Percentiles rank a stretch among this genome's conserved stretches.
Evolutionary conservation across 1,140 invertebrate species (phyloP).

Genomic region (Apis cerana): DNA sequence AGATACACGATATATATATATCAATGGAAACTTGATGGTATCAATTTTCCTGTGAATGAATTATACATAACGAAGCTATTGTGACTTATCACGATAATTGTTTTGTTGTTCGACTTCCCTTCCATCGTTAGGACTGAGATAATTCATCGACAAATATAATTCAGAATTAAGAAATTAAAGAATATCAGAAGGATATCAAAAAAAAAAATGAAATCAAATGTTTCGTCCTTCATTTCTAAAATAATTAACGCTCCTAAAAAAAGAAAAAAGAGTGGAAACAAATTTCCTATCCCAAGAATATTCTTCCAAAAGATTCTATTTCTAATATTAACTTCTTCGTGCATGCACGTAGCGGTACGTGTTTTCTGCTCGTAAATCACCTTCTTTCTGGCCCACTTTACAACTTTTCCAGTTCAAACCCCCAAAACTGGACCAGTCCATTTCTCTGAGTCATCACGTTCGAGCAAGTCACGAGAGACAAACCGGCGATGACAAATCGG

Average conservation of each 20-base stretch:
- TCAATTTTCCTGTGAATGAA: neutral
- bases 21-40: neutral
- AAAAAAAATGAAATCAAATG: too few relatives aligned
- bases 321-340: neutral
- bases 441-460: neutral
- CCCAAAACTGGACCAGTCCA: neutral
- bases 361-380: neutral
- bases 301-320: neutral
- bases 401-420: neutral
- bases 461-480: neutral
- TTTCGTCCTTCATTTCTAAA: too few relatives aligned
- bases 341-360: neutral
- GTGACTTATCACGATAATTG: neutral
- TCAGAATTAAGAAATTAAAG: too few relatives aligned
- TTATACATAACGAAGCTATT: neutral
- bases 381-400: neutral
- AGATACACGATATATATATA: neutral
- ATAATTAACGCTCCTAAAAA: too few relatives aligned
- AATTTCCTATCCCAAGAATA: neutral
- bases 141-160: too few relatives aligned
- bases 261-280: too few relatives aligned
- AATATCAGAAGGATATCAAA: too few relatives aligned
- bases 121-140: too few relatives aligned
- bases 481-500: slow-evolving; percentile 1
- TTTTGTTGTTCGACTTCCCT: too few relatives aligned